Evolutionary conservation across 1,140 invertebrate genomes (phyloP), one percentile per base, ranked within the genome.

Genomic region (Polyergus mexicanus): DNA sequence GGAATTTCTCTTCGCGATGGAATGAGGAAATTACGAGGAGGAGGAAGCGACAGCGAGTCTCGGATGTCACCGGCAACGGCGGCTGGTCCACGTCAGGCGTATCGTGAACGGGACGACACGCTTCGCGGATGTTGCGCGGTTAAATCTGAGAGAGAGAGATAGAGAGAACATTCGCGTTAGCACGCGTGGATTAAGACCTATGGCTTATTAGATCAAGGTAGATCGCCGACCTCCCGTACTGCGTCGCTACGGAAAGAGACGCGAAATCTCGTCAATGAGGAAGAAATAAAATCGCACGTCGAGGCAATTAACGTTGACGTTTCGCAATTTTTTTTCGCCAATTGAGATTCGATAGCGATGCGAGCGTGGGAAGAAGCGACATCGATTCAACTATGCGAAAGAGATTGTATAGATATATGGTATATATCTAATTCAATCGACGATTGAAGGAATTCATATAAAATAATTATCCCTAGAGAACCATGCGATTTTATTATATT

Each of bases 21-120:
- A 89, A 89, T 83, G 88, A 89, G 88, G 88, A 89, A 89, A 89
- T 78, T 86, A 35, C 86, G 65, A 72, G 41, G 58, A 83, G 84
- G 66, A 89, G 77, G 87, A 89, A 84, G 77, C 78, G 77, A 68
- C 56, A 71, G 76, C 58, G 77, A 74, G 68, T 60, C 88, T 87
- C 88, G 88, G 85, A 80, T 90, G 88, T 90, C 88, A 90, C 88
- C 88, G 47, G 47, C 47, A 16, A 16, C 44, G 75, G 54, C 54
- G 88, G 68, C 74, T 80, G 88, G 87, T 89, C 84, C 87, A 84
- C 88, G 88, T 89, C 78, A 89, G 72, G 66, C 88, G 87, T 89
- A 86, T 89, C 86, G 86, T 77, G 2, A 89, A 62, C 88, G 88
- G 87, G 77, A 89, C 88, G 88, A 89, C 74, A 89, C 88, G 88